phyloP scores from a whole-genome alignment of 2,113 vertebrate species.

The Camelus dromedarius region DNA sequence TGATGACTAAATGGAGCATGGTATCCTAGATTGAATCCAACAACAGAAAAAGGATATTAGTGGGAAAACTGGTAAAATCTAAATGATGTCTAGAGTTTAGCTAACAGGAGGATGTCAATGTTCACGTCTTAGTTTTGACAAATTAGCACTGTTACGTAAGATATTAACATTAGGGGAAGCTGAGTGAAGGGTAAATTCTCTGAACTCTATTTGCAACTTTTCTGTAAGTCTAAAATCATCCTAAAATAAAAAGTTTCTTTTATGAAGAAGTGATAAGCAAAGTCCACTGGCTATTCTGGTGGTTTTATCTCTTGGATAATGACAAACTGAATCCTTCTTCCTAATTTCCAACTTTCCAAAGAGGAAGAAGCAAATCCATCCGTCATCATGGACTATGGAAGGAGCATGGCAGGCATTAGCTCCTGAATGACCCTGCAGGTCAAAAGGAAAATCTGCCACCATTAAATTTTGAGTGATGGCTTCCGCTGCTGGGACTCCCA shows the following conservation, averaged over 20 bases:
- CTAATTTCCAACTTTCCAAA: slow-evolving; percentile 10
- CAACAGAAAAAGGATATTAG: background rate
- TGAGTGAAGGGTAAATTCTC: background rate
- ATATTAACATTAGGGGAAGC: background rate
- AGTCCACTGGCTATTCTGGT: background rate
- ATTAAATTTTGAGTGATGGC: background rate
- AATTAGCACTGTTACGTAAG: background rate
- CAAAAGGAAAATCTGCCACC: background rate
- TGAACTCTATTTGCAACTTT: background rate
- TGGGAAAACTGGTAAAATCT: background rate
- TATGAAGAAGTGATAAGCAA: background rate
- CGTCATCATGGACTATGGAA: background rate
- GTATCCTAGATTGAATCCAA: background rate
- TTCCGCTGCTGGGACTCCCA: background rate
- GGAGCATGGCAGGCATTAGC: background rate
- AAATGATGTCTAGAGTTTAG: background rate
- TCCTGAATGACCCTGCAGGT: background rate
- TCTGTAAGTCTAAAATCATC: slow-evolving; percentile 31
- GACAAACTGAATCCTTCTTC: background rate
- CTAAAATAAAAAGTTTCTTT: background rate
- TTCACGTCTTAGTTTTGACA: slow-evolving; percentile 30
- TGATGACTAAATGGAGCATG: background rate
- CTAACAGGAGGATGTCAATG: background rate
- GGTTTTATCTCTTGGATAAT: background rate
- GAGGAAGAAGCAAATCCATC: background rate